Base-by-base conservation (phyloP, 1,140 invertebrate genomes). In the Bilobella aurantiaca region DNA sequence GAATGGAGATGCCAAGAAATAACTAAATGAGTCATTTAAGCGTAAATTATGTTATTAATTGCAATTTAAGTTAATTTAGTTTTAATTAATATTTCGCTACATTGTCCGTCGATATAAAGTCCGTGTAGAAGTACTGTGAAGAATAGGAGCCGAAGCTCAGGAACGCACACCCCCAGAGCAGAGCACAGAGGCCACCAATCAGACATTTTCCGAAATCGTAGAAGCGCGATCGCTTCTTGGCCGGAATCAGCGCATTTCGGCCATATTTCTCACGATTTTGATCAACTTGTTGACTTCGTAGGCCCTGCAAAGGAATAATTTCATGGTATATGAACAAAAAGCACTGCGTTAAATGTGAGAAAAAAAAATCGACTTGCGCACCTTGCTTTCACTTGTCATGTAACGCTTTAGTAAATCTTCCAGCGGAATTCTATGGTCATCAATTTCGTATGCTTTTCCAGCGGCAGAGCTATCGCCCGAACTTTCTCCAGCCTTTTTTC, bases 1-100 rank as follows among this genome's bases (percentile, higher is more conserved):
- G 87, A 79, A 98, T 83, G 76, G 96, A 93, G 78, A 96, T 87
- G 76, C 93, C 94, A 75, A 97, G 85, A 80, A 93, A 96, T 84
- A 62, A 27, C 32, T 25, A 21, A 37, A 62, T 16, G 25, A 16
- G 16, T 14, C 1, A 18, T 49, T 25, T 2, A 61, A 37, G 14
- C 29, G 21, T 3, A 5, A 61, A 27, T 34, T 34, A 3, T 2
- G 3, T 3, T 37, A 18, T 32, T 12, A 25, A 46, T 21, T 3
- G 5, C 3, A n/a, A n/a, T n/a, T n/a, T n/a, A n/a, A n/a, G n/a
- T n/a, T n/a, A n/a, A n/a, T n/a, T n/a, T n/a, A n/a, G n/a, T n/a
- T 23, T 37, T 21, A 62, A 62, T 23, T 62, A 3, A 3, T 3
- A n/a, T 12, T 16, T 49, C 16, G 27, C 31, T 31, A 67, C 66